Percentiles rank a stretch among this genome's conserved stretches.
Evolutionary conservation across 2,888 invertebrate genomes (phyloP).

Genomic region (Colletes collaris): DNA sequence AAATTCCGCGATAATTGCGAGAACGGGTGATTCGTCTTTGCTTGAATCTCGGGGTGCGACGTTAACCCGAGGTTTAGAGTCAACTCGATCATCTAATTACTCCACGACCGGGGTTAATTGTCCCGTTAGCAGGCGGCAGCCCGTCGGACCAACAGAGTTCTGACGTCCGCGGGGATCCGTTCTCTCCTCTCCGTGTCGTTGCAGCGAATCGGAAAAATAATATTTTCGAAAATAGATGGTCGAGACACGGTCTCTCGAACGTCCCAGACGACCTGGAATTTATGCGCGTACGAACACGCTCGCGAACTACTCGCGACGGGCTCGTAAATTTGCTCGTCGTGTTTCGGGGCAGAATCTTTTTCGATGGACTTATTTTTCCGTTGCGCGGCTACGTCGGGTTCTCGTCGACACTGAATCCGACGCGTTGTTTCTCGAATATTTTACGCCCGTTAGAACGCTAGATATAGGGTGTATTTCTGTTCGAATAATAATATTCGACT

Average conservation of each 20-base stretch:
- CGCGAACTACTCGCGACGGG: too few species aligned
- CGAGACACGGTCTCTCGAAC: slow-evolving; percentile 20
- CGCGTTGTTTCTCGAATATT: too few species aligned
- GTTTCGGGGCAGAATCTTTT: neutral
- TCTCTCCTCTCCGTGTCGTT: neutral
- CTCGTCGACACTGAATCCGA: too few species aligned
- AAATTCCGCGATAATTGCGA: too few species aligned
- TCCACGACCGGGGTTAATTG: slow-evolving; percentile 78
- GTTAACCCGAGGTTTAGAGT: slow-evolving; percentile 77
- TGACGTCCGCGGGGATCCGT: neutral
- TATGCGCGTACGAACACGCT: slow-evolving; percentile 6
- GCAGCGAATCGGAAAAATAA: slow-evolving; percentile 14
- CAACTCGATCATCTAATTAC: slow-evolving; percentile 81
- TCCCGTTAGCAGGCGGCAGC: slow-evolving; percentile 74
- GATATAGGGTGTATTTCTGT: too few species aligned
- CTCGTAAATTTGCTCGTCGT: neutral
- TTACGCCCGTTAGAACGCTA: too few species aligned
- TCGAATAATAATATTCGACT: too few species aligned
- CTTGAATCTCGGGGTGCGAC: slow-evolving; percentile 63
- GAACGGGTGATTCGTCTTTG: slow-evolving; percentile 24
- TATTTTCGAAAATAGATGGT: slow-evolving; percentile 48
- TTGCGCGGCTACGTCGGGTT: neutral
- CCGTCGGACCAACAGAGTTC: slow-evolving; percentile 29
- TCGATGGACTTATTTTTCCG: neutral
- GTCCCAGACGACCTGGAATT: slow-evolving; percentile 43